Base-by-base conservation (phyloP, 2,113 vertebrate genomes). In the Tachuris rubrigastra region DNA sequence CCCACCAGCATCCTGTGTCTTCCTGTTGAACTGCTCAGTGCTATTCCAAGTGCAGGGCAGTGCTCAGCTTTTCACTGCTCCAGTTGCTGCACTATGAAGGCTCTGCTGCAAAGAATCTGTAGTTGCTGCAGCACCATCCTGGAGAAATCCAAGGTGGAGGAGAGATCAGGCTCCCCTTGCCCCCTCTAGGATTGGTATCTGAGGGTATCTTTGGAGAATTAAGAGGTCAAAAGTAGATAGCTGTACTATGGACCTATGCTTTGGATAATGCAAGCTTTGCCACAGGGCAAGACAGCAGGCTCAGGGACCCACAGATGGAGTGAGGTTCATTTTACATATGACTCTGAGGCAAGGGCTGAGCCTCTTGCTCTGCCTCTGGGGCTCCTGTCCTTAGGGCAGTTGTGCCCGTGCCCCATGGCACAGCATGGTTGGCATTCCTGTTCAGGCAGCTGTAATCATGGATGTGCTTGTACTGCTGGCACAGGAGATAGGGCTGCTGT, bases 11-110 rank as follows among this genome's bases (percentile, higher is more conserved):
- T 22, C 8, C 58, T 58, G 21, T 62, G 62, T 77, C 52, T 82
- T 53, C 60, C 41, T 15, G 1, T 0, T 53, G 44, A 68, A 6
- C 15, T 0, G 1, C 52, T 49, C 52, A 37, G 6, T 14, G 20
- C 2, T 2, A 18, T 49, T 86, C 25, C 20, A 15, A 33, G 28
- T 22, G 58, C 73, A 81, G 59, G 39, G 10, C 83, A 19, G 19
- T 24, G 55, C 80, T 85, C 58, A 65, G 39, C 47, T 65, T 65
- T 33, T 5, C 19, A 2, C 16, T n/a, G 11, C 37, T 83, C 44
- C 3, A 0, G 0, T 27, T 84, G 44, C 67, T 94, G 37, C 50
- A 21, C 52, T 71, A 0, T 2, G 4, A 77, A 58, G 55, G 28
- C n/a, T 62, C 17, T 55, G 25, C 65, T 91, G 58, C 86, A 83